Evolutionary conservation across 2,797 vertebrate genomes (phyloP), one percentile per base, ranked within the genome.

Genomic region (Oreochromis mossambicus): DNA sequence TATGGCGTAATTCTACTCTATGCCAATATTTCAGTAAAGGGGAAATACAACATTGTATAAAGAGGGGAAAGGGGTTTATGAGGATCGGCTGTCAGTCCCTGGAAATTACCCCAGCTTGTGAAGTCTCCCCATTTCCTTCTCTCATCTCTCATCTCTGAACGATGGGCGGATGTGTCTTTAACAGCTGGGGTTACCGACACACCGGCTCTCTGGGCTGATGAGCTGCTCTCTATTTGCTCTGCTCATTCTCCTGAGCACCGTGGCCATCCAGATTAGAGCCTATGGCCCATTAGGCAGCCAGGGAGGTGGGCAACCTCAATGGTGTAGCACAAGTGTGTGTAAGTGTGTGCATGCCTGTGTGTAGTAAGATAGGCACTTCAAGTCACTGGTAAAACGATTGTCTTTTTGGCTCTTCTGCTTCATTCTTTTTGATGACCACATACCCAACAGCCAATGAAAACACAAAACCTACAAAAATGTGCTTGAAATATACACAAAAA

Each of bases 251-350:
- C 84, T 89, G 94, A 92, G 85, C 89, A 93, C 92, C 77, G 85
- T 80, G 91, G 95, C 93, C 87, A 88, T 91, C 87, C 93, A 95
- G 91, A 96, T 96, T 96, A 97, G 96, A 96, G 95, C 91, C 92
- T 83, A 91, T 73, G 91, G 91, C 89, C 96, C 95, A 97, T 97
- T 97, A 96, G 95, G 94, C 95, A 96, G 94, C 87, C 92, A 94
- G 88, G 91, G 95, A 94, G 92, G 89, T 93, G 92, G 91, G 84
- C 85, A 89, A 90, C 88, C 77, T 86, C 77, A 52, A 68, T 83
- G 41, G 80, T 90, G 86, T 83, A 79, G 80, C 89, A 88, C 84
- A 78, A 85, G 73, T 80, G 87, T 87, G 87, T 81, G 43, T 56
- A 80, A 83, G 77, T 63, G 78, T 82, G 87, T 89, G 88, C 55